Base-by-base conservation (phyloP, 2,888 invertebrate species). In the Byasa hedistus region DNA sequence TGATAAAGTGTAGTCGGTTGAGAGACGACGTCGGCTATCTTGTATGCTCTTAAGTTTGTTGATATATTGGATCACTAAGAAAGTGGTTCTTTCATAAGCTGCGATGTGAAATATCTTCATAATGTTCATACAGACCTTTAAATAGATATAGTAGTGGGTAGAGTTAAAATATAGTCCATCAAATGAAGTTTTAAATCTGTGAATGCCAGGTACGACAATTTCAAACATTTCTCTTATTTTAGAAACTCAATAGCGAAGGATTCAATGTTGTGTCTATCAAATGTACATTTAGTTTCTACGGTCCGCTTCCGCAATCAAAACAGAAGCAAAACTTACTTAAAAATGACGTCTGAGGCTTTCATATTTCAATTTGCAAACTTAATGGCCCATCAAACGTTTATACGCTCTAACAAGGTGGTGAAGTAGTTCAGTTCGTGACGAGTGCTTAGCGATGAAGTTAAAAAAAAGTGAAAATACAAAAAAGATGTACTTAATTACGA, bases 291-390 rank as follows among this genome's bases (percentile, higher is more conserved):
- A 32, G 10, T 32, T 32, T 32, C 7, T 32, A 32, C 32, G 1
- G 32, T 10, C 7, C 10, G 32, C 10, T 8, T 10, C 32, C 7
- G 32, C 10, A 32, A 32, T 10, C 4, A 32, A 32, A 32, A 32
- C 10, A 8, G 10, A 32, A 32, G 32, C 32, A 32, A 32, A 32
- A 8, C 7, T 32, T 32, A 5, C 8, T 10, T 32, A 32, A 32
- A 5, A 32, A 32, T 0, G 48, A 48, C 48, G n/a, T 48, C 32
- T 48, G 48, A 10, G 2, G 19, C 61, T 56, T 62, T 62, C 61
- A 55, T 55, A 39, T 62, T 55, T 56, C 44, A 55, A 55, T 62
- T 36, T 36, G 21, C 23, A 39, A 17, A 23, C 61, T 15, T 54
- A 61, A 39, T 61, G 32, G 21, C 3, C n/a, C 21, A 19, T 36